A percentile compares a stretch with the other conserved stretches of the same genome.
Conservation (phyloP, 2,888 invertebrate species). For the Hypercompe scribonia region DNA sequence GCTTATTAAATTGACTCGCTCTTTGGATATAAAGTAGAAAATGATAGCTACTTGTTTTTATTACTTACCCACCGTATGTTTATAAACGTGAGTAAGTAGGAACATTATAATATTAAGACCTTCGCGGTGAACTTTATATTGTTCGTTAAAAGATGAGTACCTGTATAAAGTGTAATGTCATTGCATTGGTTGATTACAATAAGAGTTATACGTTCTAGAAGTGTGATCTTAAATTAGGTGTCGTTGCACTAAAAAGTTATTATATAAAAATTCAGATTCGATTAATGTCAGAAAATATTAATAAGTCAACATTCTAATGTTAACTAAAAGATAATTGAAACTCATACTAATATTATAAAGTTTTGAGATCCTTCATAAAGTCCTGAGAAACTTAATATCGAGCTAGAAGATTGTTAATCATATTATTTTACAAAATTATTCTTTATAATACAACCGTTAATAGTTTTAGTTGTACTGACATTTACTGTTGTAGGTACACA, state of each 20-base stretch:
- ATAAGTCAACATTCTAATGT: background rate
- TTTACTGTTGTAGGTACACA: too few species aligned
- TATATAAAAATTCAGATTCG: too few species aligned
- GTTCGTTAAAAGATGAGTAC: background rate
- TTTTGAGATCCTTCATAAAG: background rate
- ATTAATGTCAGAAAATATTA: background rate
- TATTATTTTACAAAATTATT: too few species aligned
- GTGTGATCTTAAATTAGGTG: background rate
- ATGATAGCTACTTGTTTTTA: conserved; percentile 20
- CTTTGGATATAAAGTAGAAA: conserved; percentile 28
- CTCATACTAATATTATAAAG: background rate
- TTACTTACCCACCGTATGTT: background rate
- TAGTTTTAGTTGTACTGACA: too few species aligned
- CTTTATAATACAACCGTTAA: too few species aligned
- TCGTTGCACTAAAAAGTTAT: too few species aligned
- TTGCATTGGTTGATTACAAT: background rate
- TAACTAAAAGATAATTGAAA: background rate
- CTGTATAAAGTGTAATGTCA: background rate
- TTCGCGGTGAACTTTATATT: background rate
- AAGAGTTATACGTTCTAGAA: background rate
- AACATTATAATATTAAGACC: background rate
- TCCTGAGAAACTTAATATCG: background rate
- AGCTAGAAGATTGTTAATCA: background rate
- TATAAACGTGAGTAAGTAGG: background rate
- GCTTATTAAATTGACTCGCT: conserved; percentile 42